Evolutionary conservation across 2,888 invertebrate species (phyloP), one percentile per base, ranked within the genome.

Genomic region (Eristalinus sepulchralis): DNA sequence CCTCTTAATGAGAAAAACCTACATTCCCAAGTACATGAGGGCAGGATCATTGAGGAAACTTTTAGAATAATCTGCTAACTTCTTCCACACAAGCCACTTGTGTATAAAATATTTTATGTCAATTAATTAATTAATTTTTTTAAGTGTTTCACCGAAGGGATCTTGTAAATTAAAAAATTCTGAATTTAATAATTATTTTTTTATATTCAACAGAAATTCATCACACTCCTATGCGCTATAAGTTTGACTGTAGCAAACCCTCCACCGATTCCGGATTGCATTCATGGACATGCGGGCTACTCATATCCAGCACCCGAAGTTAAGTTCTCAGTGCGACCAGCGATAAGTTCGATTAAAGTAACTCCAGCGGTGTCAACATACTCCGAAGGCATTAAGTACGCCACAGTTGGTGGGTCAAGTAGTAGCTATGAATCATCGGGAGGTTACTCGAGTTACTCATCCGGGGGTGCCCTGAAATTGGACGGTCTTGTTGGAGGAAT

Each of bases 301-400:
- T 92, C 93, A 1, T 95, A 95, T 90, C 92, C 94, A 47, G 92
- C 93, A 3, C 95, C 95, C 2, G 90, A 94, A 24, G 91, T 94
- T 1, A 94, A 94, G 89, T 92, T 95, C 36, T 93, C 94, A 2
- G 89, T 92, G 59, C 92, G 93, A 31, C 91, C 92, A 8, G 91
- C 90, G 11, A 88, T 90, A 27, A 89, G 90, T 24, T 89, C 90
- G 62, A 89, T 91, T 33, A 91, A 90, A 53, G 87, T 90, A 34
- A 91, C 91, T 22, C 91, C 92, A 5, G 89, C 91, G 36, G 83
- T 91, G 31, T 90, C 92, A 39, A 89, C 92, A 82, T 89, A 91
- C 87, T 89, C 90, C 5, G 91, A 90, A 82, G 90, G 90, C 27
- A 87, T 93, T 11, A 89, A 93, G 34, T 93, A 93, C 86, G 90